phyloP scores from a whole-genome alignment of 2,888 invertebrate species.

The Tenthredo distinguenda region DNA sequence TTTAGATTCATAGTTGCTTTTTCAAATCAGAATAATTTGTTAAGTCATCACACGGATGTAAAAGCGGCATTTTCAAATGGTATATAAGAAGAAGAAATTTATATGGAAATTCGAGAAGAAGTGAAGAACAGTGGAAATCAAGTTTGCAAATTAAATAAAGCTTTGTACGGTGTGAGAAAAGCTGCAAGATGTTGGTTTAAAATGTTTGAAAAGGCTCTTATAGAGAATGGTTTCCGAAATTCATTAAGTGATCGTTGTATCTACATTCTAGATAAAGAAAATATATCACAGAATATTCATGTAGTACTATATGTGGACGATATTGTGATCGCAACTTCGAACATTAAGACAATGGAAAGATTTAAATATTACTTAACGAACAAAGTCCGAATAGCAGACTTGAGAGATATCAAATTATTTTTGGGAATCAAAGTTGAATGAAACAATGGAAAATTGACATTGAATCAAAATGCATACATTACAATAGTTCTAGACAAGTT shows the following conservation, averaged over 20 bases:
- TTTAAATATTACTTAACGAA: constrained; percentile 35
- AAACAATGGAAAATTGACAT: neutral
- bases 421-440: neutral
- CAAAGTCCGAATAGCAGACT: neutral
- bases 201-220: too few species aligned
- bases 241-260: too few species aligned
- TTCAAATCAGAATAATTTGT: constrained; percentile 56
- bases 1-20: constrained; percentile 57
- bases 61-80: constrained; percentile 50
- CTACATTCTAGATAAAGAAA: too few species aligned
- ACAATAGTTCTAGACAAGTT: neutral
- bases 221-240: too few species aligned
- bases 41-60: constrained; percentile 57
- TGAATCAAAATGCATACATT: neutral
- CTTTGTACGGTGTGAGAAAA: constrained; percentile 54
- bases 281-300: too few species aligned
- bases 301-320: too few species aligned
- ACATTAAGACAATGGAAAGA: too few species aligned
- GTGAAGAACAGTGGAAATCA: constrained; percentile 36
- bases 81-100: constrained; percentile 54
- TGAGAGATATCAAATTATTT: neutral
- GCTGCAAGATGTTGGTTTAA: neutral
- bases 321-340: constrained; percentile 40
- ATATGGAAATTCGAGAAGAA: constrained; percentile 56
- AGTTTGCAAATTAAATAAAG: constrained; percentile 57